Conservation (phyloP, 2,113 vertebrate species). For the Rhea pennata region DNA sequence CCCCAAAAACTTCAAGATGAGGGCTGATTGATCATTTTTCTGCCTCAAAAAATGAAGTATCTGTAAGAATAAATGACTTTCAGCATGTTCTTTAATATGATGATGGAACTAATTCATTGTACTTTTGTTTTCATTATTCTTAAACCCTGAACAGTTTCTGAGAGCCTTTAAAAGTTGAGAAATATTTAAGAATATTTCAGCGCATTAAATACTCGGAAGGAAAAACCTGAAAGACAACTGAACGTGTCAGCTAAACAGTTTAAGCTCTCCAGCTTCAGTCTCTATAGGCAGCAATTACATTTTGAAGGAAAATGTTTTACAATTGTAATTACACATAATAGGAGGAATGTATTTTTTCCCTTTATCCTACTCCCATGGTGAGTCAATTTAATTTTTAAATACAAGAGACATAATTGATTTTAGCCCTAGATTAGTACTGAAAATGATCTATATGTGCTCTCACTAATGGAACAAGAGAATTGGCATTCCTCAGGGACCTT, state of each 20-base stretch:
- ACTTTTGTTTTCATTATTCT: not conserved
- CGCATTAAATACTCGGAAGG: slow-evolving; percentile 55
- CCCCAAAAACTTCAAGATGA: not conserved
- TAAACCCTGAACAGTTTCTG: slow-evolving; percentile 5
- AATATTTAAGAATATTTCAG: slow-evolving; percentile 34
- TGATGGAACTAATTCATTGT: not conserved
- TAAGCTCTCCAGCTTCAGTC: slow-evolving; percentile 69
- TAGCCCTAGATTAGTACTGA: slow-evolving; percentile 82
- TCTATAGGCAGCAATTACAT: slow-evolving; percentile 84
- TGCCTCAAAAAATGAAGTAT: not conserved
- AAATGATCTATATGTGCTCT: slow-evolving; percentile 84
- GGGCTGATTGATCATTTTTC: not conserved
- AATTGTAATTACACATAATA: slow-evolving; percentile 87
- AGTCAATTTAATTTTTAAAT: slow-evolving; percentile 89
- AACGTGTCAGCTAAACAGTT: slow-evolving; percentile 74
- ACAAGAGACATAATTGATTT: slow-evolving; percentile 86
- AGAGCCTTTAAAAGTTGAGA: slow-evolving; percentile 48
- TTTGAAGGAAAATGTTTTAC: slow-evolving; percentile 84
- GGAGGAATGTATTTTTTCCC: slow-evolving; percentile 81
- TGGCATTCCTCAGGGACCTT: slow-evolving; percentile 78
- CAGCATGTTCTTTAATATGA: not conserved
- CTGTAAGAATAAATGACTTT: not conserved
- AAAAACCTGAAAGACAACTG: slow-evolving; percentile 70
- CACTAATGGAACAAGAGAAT: slow-evolving; percentile 84
- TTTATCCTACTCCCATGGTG: slow-evolving; percentile 82